phyloP scores from a whole-genome alignment of 2,888 invertebrate genomes.

The Aspidapion aeneum region DNA sequence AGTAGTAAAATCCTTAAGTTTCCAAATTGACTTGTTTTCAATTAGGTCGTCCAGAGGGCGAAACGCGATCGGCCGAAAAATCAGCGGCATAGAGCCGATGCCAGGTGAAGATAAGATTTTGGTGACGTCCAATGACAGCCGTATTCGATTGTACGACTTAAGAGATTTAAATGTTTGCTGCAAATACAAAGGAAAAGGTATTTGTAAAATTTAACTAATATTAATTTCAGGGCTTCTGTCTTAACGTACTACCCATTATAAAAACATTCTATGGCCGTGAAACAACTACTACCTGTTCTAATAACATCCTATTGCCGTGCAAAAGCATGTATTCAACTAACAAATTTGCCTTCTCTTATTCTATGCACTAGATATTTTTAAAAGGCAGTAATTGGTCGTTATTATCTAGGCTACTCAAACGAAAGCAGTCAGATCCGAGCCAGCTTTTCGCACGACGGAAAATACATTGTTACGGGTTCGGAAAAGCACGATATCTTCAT shows the following conservation, averaged over 20 bases:
- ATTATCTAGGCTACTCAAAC: constrained; percentile 79
- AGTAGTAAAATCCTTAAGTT: no score
- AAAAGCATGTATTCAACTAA: no score
- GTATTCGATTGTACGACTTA: constrained; percentile 93
- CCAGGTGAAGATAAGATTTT: constrained; percentile 94
- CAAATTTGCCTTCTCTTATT: no score
- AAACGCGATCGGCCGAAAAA: constrained; percentile 91
- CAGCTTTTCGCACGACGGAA: constrained; percentile 95
- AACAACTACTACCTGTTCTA: no score
- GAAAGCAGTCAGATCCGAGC: constrained; percentile 97
- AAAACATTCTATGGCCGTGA: no score
- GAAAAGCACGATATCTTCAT: constrained; percentile 97
- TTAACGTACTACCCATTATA: background rate
- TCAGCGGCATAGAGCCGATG: constrained; percentile 97
- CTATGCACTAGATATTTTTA: no score
- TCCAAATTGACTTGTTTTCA: background rate
- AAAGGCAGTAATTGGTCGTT: no score
- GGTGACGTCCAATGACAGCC: constrained; percentile 96
- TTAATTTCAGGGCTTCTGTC: background rate
- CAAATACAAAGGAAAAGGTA: constrained; percentile 40
- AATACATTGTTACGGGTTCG: constrained; percentile 95
- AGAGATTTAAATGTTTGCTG: constrained; percentile 92
- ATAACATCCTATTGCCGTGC: no score
- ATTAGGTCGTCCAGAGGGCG: constrained; percentile 85
- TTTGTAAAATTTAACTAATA: no score